These are phyloP conservation scores for Ditula angustiorana DNA, from an alignment of 2,888 invertebrate genomes.

Conservation along the genomic window DNA sequence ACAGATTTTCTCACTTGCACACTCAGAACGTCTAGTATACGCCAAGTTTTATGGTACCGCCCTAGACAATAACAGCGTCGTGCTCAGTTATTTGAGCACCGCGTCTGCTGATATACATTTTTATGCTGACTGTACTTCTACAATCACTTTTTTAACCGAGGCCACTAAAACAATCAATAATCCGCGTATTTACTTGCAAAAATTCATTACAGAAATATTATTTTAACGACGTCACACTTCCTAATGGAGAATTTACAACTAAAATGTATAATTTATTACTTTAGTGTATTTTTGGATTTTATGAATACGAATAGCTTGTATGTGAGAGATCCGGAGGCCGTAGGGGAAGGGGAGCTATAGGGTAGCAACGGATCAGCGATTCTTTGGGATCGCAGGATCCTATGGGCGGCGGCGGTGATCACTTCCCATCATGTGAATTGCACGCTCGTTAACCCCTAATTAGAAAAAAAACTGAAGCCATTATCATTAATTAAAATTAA, in stretches of 20 bases:
- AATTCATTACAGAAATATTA: constrained; percentile 12
- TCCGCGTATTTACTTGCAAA: background rate
- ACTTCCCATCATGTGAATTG: too few relatives aligned
- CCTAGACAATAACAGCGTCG: background rate
- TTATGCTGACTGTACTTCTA: background rate
- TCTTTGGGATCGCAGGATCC: too few relatives aligned
- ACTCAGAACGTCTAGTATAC: too few relatives aligned
- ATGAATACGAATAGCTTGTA: background rate
- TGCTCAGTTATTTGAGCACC: background rate
- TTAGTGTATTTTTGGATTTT: background rate
- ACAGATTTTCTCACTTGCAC: too few relatives aligned
- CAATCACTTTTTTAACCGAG: constrained; percentile 24
- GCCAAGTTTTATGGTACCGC: too few relatives aligned
- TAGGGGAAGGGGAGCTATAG: too few relatives aligned
- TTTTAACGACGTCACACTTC: background rate
- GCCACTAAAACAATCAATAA: constrained; percentile 13
- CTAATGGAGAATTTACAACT: constrained; percentile 12
- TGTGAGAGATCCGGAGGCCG: too few relatives aligned
- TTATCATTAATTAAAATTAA: too few relatives aligned
- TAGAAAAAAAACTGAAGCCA: too few relatives aligned
- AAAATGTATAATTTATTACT: background rate
- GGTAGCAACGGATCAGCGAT: too few relatives aligned
- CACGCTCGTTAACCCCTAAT: too few relatives aligned
- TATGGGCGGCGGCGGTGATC: too few relatives aligned
- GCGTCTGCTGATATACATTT: background rate